A percentile compares a stretch with the other conserved stretches of the same genome.
phyloP scores from a whole-genome alignment of 2,888 invertebrate species.

The Lithophane semibrunnea region DNA sequence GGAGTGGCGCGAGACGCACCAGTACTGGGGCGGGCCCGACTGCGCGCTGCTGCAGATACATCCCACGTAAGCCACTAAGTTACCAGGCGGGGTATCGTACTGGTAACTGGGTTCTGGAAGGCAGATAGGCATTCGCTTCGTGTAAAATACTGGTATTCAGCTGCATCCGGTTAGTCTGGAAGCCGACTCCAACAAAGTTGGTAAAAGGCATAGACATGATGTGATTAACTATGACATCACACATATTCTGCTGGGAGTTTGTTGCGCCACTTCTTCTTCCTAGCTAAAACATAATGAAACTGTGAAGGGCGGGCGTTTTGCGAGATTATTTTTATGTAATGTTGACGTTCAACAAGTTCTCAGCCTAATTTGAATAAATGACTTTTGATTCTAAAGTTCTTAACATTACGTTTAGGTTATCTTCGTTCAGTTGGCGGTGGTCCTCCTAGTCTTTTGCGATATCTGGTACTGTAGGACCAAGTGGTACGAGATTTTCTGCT shows the following conservation, averaged over 20 bases:
- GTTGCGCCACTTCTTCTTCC: not conserved
- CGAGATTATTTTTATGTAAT: not conserved
- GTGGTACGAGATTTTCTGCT: not conserved
- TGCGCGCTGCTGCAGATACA: slow-evolving; percentile 94
- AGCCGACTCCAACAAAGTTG: not conserved
- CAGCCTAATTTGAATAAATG: not conserved
- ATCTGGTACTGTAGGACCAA: not conserved
- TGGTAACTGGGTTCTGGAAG: not conserved
- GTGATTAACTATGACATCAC: not conserved
- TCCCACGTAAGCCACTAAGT: slow-evolving; percentile 90
- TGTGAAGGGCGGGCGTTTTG: not conserved
- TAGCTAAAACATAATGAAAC: not conserved
- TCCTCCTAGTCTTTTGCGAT: not conserved
- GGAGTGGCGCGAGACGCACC: slow-evolving; percentile 96
- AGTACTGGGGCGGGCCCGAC: slow-evolving; percentile 96
- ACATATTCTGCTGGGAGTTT: not conserved
- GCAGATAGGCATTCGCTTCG: not conserved
- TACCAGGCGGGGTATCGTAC: not conserved
- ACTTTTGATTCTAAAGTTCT: not conserved
- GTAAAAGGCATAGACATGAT: not conserved
- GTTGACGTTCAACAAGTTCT: not conserved
- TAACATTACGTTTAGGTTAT: not conserved
- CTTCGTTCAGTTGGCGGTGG: too few species aligned
- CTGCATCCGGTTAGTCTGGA: not conserved
- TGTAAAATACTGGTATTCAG: not conserved